Evolutionary conservation across 2,797 vertebrate genomes (phyloP).

Genomic region (Scarus forsteni): DNA sequence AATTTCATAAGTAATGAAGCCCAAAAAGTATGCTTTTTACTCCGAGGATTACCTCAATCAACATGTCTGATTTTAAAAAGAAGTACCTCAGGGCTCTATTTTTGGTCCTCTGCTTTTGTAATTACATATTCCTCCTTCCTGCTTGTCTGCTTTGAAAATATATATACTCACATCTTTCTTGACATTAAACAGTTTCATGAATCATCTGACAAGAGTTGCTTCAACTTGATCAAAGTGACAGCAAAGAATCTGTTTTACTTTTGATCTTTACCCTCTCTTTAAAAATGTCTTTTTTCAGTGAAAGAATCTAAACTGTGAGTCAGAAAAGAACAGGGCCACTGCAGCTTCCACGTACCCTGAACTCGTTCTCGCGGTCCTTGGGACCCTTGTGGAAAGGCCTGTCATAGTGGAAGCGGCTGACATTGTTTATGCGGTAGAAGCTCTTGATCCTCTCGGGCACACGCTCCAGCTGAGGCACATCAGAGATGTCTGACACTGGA

Average conservation of each 20-base stretch:
- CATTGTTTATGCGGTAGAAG: constrained; percentile 98
- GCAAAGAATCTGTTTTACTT: background rate
- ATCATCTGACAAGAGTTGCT: too few relatives aligned
- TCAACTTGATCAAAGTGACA: background rate
- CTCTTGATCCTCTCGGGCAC: constrained; percentile 99
- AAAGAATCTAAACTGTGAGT: constrained; percentile 1
- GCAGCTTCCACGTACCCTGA: constrained; percentile 88
- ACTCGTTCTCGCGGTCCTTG: constrained; percentile 98
- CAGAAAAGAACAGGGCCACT: constrained; percentile 28
- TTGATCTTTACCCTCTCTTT: background rate
- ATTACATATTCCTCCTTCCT: background rate
- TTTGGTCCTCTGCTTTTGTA: background rate
- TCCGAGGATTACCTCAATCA: too few relatives aligned
- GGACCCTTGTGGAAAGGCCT: constrained; percentile 98
- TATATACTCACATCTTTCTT: background rate
- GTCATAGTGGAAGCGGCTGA: constrained; percentile 97
- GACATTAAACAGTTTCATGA: background rate
- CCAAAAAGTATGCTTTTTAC: too few relatives aligned
- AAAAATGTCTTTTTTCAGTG: background rate
- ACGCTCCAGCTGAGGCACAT: constrained; percentile 96
- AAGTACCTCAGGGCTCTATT: background rate
- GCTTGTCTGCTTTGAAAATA: background rate
- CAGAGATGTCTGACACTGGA: constrained; percentile 94
- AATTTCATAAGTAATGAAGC: too few relatives aligned
- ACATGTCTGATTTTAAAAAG: too few relatives aligned